Conservation (phyloP, 2,888 invertebrate genomes). For the Pseudeuparius sepicola region DNA sequence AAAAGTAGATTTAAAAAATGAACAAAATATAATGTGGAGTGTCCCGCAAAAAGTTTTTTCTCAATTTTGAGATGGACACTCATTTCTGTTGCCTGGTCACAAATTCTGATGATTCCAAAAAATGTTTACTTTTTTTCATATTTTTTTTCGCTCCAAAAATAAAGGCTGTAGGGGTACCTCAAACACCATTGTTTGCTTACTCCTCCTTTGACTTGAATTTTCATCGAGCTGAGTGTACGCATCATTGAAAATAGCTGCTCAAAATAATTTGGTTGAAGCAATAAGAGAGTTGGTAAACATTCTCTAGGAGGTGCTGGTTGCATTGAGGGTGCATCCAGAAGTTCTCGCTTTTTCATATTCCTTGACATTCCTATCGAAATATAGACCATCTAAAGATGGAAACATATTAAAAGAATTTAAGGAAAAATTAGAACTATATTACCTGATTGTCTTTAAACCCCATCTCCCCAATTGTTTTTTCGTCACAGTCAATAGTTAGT, state of each 20-base stretch:
- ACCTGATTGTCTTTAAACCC: constrained; percentile 92
- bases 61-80: no score
- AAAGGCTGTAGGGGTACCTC: no score
- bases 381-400: no score
- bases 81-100: no score
- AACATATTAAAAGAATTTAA: constrained; percentile 28
- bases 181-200: no score
- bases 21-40: no score
- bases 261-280: constrained; percentile 80
- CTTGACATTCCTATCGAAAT: constrained; percentile 75
- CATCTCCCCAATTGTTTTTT: constrained; percentile 81
- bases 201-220: constrained; percentile 56
- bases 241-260: constrained; percentile 83
- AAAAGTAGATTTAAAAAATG: no score
- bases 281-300: constrained; percentile 72
- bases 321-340: constrained; percentile 73
- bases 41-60: no score
- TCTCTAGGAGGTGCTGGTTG: constrained; percentile 80
- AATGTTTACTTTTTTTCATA: no score
- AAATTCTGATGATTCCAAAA: no score
- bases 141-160: no score
- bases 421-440: constrained; percentile 39
- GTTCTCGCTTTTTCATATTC: constrained; percentile 48
- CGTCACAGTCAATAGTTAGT: constrained; percentile 84
- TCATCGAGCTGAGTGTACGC: constrained; percentile 83